Conservation (phyloP, 2,888 invertebrate species). For the Lissocephala sabroskyi region DNA sequence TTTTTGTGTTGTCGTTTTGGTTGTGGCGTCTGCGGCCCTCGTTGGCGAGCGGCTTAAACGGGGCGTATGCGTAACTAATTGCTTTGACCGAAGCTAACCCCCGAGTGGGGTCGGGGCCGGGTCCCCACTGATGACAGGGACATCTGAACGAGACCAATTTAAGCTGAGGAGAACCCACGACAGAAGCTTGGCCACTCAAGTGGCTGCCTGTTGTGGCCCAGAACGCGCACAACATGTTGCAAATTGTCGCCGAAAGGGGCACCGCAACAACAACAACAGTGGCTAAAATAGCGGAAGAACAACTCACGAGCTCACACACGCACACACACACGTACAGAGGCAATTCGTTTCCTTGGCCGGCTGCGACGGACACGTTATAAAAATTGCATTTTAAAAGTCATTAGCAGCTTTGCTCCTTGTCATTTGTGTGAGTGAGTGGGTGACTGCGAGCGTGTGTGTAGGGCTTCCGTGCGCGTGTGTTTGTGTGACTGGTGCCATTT, state of each 20-base stretch:
- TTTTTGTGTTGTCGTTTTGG: no score
- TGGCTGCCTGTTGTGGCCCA: no score
- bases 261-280: slow-evolving; percentile 10
- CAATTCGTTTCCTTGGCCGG: no score
- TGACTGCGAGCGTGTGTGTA: background rate
- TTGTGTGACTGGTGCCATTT: slow-evolving; percentile 19
- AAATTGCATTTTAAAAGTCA: slow-evolving; percentile 65
- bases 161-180: slow-evolving; percentile 11
- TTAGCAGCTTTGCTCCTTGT: slow-evolving; percentile 63
- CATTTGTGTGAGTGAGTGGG: slow-evolving; percentile 28
- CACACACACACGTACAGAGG: no score
- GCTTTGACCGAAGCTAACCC: slow-evolving; percentile 47
- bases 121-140: slow-evolving; percentile 5
- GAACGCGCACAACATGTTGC: slow-evolving; percentile 50
- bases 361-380: slow-evolving; percentile 37
- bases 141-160: slow-evolving; percentile 46
- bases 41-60: slow-evolving; percentile 30
- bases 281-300: slow-evolving; percentile 7
- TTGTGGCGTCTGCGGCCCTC: no score
- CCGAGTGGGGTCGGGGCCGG: slow-evolving; percentile 9
- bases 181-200: slow-evolving; percentile 22
- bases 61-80: slow-evolving; percentile 45
- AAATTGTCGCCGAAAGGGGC: slow-evolving; percentile 34
- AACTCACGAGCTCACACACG: background rate
- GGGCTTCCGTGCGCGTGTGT: background rate